These are phyloP conservation scores for Globodera rostochiensis DNA, from an alignment of 1,140 invertebrate species.

Conservation along the genomic window DNA sequence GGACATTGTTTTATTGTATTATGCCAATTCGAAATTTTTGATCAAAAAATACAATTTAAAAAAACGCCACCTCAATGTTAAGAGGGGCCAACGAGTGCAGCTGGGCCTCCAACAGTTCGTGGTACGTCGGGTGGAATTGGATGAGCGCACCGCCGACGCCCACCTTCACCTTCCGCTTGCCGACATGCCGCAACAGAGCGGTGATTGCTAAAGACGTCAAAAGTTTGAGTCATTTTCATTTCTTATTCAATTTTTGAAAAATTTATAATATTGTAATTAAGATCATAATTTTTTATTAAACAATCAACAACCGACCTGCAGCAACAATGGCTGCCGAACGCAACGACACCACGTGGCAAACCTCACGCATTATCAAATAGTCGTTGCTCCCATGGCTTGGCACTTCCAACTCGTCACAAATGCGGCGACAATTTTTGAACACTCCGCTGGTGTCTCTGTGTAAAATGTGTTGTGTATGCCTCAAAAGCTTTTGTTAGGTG, in stretches of 20 bases:
- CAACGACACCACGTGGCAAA: conserved; percentile 60
- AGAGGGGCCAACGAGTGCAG: conserved; percentile 56
- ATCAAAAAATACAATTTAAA: conserved; percentile 18
- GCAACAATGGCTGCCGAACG: conserved; percentile 63
- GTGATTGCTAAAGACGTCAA: conserved; percentile 53
- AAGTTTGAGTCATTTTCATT: background rate
- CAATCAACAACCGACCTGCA: conserved; percentile 44
- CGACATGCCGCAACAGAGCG: conserved; percentile 61
- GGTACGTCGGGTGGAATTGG: conserved; percentile 63
- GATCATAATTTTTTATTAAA: background rate
- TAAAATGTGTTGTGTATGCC: background rate
- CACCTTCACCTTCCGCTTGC: conserved; percentile 54
- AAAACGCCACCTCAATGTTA: conserved; percentile 46
- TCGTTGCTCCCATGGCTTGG: conserved; percentile 61
- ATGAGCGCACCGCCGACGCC: conserved; percentile 64
- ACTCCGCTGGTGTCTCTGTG: conserved; percentile 60
- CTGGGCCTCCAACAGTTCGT: conserved; percentile 57
- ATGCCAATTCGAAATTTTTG: background rate
- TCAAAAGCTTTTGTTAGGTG: too few species aligned
- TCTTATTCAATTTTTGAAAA: too few species aligned
- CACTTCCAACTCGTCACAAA: conserved; percentile 65
- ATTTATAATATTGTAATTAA: too few species aligned
- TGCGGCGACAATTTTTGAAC: conserved; percentile 59
- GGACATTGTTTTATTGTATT: too few species aligned
- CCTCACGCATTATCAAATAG: conserved; percentile 59